Conservation (phyloP, 1,140 invertebrate genomes). For the Hyposmocoma kahamanoa region DNA sequence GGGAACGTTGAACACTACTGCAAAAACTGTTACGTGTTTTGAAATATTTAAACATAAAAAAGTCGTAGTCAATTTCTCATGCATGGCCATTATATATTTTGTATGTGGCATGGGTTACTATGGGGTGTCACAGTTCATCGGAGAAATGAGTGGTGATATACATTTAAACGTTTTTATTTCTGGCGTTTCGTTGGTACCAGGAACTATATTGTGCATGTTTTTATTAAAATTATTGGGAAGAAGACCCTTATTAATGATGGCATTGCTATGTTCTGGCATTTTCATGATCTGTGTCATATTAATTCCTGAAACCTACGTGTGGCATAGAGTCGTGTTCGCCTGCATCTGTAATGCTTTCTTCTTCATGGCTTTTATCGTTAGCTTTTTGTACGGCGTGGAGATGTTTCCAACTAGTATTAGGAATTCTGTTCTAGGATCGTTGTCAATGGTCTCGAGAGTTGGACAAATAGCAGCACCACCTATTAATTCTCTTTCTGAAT, state of each 20-base stretch:
- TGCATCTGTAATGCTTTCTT: constrained; percentile 75
- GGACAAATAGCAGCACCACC: constrained; percentile 72
- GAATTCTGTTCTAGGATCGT: constrained; percentile 72
- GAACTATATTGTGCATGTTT: constrained; percentile 77
- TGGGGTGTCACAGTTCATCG: constrained; percentile 82
- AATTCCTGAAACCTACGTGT: constrained; percentile 42
- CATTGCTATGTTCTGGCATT: constrained; percentile 75
- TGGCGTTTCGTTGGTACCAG: constrained; percentile 76
- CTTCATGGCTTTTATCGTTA: constrained; percentile 70
- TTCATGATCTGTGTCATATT: constrained; percentile 75
- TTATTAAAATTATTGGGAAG: constrained; percentile 77
- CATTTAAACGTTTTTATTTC: constrained; percentile 81
- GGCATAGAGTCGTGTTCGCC: constrained; percentile 55
- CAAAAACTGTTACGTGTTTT: constrained; percentile 31
- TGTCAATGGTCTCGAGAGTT: constrained; percentile 70
- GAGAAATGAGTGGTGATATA: constrained; percentile 79
- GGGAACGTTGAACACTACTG: too few relatives aligned
- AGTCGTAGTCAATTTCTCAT: constrained; percentile 36
- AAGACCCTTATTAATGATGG: constrained; percentile 75
- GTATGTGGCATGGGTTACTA: constrained; percentile 83
- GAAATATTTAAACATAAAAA: constrained; percentile 43
- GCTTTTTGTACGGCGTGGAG: constrained; percentile 74
- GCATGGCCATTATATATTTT: constrained; percentile 79
- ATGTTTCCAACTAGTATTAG: constrained; percentile 75
- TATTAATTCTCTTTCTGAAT: constrained; percentile 42